phyloP scores from a whole-genome alignment of 2,797 vertebrate genomes.

The Vireo griseus region DNA sequence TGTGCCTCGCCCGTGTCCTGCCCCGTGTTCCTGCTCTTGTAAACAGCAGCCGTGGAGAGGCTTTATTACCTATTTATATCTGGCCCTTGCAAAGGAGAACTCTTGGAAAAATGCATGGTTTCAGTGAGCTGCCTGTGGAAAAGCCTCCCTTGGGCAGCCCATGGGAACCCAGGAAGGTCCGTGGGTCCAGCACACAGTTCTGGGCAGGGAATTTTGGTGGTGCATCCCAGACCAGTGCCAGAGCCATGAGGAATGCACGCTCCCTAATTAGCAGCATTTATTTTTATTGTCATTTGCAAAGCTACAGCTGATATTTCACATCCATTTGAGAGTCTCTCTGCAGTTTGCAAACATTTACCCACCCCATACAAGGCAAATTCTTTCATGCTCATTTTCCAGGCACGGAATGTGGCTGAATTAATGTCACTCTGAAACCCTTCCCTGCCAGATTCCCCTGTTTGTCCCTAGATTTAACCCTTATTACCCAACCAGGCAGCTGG shows the following conservation, averaged over 20 bases:
- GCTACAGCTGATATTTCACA: not conserved
- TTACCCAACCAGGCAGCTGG: not conserved
- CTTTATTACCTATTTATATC: not conserved
- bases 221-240: not conserved
- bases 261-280: not conserved
- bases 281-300: not conserved
- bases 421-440: not conserved
- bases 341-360: not conserved
- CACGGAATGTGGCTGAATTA: accelerated
- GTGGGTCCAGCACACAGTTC: accelerated
- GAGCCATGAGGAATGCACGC: accelerated
- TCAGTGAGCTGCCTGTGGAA: not conserved
- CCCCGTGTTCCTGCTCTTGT: not conserved
- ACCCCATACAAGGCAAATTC: accelerated
- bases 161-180: accelerated
- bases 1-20: not conserved
- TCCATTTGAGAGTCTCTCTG: not conserved
- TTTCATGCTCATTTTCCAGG: not conserved
- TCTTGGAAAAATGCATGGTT: not conserved
- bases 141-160: not conserved
- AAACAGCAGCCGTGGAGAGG: slow-evolving; percentile 1
- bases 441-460: not conserved
- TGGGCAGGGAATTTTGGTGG: not conserved
- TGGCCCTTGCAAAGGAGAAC: not conserved
- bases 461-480: not conserved